Percentiles rank a stretch among this genome's conserved stretches.
Conservation (phyloP, 2,797 vertebrate genomes). For the Lagorchestes hirsutus region DNA sequence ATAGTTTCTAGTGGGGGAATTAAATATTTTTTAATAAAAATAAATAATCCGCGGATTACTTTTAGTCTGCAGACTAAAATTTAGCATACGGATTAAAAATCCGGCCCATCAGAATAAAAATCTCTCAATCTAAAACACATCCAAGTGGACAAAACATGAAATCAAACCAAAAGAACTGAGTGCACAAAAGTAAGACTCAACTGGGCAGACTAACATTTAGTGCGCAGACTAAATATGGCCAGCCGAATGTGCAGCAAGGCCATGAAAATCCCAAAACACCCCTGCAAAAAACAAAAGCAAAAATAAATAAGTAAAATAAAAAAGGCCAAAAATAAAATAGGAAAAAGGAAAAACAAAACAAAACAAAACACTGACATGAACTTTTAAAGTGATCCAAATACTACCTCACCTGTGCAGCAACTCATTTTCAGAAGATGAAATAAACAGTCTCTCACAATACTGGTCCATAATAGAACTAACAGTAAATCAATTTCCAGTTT, state of each 20-base stretch:
- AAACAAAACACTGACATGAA: slow-evolving; percentile 88
- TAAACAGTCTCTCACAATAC: slow-evolving; percentile 78
- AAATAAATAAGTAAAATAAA: slow-evolving; percentile 62
- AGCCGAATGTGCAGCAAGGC: slow-evolving; percentile 87
- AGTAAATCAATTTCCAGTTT: slow-evolving; percentile 78
- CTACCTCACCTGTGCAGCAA: slow-evolving; percentile 86
- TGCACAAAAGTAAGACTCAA: slow-evolving; percentile 82
- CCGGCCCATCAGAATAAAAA: slow-evolving; percentile 84
- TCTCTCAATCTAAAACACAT: slow-evolving; percentile 82
- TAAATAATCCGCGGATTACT: slow-evolving; percentile 91
- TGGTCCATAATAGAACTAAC: slow-evolving; percentile 78
- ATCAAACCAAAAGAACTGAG: slow-evolving; percentile 82
- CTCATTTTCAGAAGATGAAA: slow-evolving; percentile 85
- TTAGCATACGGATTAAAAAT: slow-evolving; percentile 88
- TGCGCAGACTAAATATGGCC: slow-evolving; percentile 88
- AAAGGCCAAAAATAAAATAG: slow-evolving; percentile 17
- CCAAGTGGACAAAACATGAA: slow-evolving; percentile 82
- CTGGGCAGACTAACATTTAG: slow-evolving; percentile 88
- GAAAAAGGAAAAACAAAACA: slow-evolving; percentile 76
- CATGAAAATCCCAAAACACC: slow-evolving; percentile 81
- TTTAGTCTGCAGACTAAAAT: slow-evolving; percentile 91
- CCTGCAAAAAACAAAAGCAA: slow-evolving; percentile 73
- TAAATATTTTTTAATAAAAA: slow-evolving; percentile 78
- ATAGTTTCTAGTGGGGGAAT: slow-evolving; percentile 90
- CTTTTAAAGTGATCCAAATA: slow-evolving; percentile 85